These are phyloP conservation scores for Tethya wilhelma DNA, from an alignment of 37 sponge, comb jelly and placozoan genomes.

Conservation along the genomic window DNA sequence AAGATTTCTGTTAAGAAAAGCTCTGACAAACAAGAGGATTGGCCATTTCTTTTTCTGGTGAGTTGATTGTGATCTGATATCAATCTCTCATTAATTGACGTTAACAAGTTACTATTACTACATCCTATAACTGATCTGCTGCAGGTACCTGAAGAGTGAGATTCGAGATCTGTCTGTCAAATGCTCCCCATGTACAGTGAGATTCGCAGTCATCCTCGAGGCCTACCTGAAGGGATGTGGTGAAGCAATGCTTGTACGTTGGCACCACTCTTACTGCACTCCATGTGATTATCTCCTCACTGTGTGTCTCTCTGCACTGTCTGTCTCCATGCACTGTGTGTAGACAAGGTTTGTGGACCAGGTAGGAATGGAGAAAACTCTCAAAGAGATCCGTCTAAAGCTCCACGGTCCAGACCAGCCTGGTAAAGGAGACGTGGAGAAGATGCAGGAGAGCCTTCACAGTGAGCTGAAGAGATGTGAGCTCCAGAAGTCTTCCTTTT, in stretches of 20 bases:
- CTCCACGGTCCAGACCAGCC: constrained; percentile 6
- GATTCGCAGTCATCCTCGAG: constrained; percentile 72
- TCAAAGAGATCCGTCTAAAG: constrained; percentile 22
- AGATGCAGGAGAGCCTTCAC: constrained; percentile 48
- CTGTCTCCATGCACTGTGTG: background rate
- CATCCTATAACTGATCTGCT: background rate
- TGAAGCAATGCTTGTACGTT: constrained; percentile 67
- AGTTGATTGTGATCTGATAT: background rate
- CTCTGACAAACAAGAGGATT: constrained; percentile 74
- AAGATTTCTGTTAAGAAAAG: constrained; percentile 72
- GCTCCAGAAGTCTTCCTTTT: background rate
- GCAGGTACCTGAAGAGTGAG: constrained; percentile 70
- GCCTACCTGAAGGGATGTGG: constrained; percentile 86
- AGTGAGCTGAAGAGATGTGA: background rate
- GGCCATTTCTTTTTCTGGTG: constrained; percentile 93
- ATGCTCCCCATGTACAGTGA: constrained; percentile 32
- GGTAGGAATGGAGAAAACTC: constrained; percentile 22
- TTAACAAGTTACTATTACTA: background rate
- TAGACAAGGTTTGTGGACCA: constrained; percentile 31
- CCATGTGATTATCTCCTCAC: background rate
- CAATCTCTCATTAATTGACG: background rate
- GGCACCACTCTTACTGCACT: too few species aligned
- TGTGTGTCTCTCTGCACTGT: background rate
- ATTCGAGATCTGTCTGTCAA: constrained; percentile 39
- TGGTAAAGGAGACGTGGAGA: constrained; percentile 4